Percentiles rank a stretch among this genome's conserved stretches.
phyloP scores from a whole-genome alignment of 2,888 invertebrate genomes.

The Drosophila limbata region DNA sequence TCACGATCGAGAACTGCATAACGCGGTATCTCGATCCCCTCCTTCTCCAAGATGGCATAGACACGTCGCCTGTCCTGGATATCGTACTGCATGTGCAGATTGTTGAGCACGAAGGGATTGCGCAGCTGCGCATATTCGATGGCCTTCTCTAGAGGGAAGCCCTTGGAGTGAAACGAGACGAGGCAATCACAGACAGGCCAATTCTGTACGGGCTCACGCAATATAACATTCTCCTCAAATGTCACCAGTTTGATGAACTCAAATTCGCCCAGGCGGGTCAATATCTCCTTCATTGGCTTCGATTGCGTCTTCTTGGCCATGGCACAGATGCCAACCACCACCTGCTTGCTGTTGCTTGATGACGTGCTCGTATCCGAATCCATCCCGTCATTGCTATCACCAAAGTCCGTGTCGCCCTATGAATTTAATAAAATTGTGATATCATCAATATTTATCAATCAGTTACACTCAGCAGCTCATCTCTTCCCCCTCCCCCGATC shows the following conservation, averaged over 20 bases:
- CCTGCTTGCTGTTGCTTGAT: constrained; percentile 91
- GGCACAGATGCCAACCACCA: constrained; percentile 99
- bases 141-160: constrained; percentile 99
- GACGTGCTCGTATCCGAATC: constrained; percentile 87
- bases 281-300: constrained; percentile 99
- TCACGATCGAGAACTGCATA: constrained; percentile 98
- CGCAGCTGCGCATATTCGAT: constrained; percentile 97
- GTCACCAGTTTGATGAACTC: constrained; percentile 97
- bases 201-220: constrained; percentile 97
- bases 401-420: constrained; percentile 92
- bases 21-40: constrained; percentile 98
- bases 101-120: constrained; percentile 98
- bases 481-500: not conserved
- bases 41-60: constrained; percentile 95
- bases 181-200: constrained; percentile 99
- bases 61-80: constrained; percentile 98
- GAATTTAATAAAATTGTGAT: not conserved
- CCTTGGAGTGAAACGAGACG: constrained; percentile 99
- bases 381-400: constrained; percentile 87
- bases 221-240: constrained; percentile 97
- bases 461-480: constrained; percentile 6
- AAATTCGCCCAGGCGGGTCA: constrained; percentile 97
- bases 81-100: constrained; percentile 99
- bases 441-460: not conserved
- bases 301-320: constrained; percentile 99